Conservation (phyloP, 2,797 vertebrate species). For the Tapera naevia region DNA sequence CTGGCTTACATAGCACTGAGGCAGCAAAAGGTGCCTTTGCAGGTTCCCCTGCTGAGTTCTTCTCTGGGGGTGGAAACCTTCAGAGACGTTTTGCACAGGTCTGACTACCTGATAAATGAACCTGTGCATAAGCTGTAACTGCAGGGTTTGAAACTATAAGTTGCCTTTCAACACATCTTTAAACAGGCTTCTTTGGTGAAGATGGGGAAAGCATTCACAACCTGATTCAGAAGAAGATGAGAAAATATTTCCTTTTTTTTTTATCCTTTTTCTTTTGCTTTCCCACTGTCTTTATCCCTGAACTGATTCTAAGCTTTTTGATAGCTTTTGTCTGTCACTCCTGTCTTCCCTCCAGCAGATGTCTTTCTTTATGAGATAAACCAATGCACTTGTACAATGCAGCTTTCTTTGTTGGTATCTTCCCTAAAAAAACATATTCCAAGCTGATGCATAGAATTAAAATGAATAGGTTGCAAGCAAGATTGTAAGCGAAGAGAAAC, state of each 20-base stretch:
- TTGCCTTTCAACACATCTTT: background rate
- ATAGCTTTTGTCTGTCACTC: background rate
- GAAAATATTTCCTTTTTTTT: background rate
- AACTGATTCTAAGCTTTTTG: background rate
- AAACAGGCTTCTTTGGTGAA: background rate
- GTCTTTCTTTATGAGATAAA: background rate
- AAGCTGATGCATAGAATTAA: background rate
- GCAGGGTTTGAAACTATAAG: background rate
- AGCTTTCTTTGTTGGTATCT: background rate
- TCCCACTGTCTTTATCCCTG: background rate
- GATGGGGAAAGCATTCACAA: background rate
- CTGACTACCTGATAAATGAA: background rate
- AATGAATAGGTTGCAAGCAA: background rate
- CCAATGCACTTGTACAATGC: background rate
- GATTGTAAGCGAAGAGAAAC: background rate
- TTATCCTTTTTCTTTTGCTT: background rate
- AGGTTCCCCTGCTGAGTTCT: background rate
- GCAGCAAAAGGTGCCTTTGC: background rate
- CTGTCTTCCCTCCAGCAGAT: background rate
- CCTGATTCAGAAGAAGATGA: background rate
- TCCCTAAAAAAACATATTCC: background rate
- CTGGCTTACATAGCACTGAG: rapidly evolving
- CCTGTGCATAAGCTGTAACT: background rate
- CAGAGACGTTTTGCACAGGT: background rate
- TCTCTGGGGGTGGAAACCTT: background rate